Base-by-base conservation (phyloP, 2,888 invertebrate genomes). In the Hyppa rectilinea region DNA sequence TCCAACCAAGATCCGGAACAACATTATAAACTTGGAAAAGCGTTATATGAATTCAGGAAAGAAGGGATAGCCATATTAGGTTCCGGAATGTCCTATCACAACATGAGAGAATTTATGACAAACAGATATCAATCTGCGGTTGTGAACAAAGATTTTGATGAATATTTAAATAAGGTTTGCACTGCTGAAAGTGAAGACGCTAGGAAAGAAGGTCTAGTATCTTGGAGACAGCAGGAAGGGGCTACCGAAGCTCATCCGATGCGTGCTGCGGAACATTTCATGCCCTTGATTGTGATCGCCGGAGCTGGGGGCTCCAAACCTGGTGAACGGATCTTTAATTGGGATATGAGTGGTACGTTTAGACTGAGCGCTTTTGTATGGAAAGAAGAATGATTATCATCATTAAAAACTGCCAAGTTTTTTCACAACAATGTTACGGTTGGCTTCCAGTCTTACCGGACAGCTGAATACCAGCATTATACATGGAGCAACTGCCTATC, bases 61-160 rank as follows among this genome's bases (percentile, higher is more conserved):
- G 95, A 96, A 80, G 95, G 95, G 0, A 79, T 96, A 1, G 95
- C 94, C 0, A 76, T 96, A 3, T 71, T 96, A 0, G 96, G 95
- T 0, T 96, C 96, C 0, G 96, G 96, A 1, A 96, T 96, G 96
- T 95, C 95, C 0, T 96, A 94, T 52, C 96, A 96, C 55, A 96
- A 96, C 58, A 96, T 96, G 96, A 88, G 94, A 70, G 93, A 93
- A 63, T 96, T 96, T 64, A 90, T 81, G 84, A 85, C 73, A 1
- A 85, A 86, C 5, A 81, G 91, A 50, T 23, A 87, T 9, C 78
- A 82, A 9, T 81, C 87, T 0, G 71, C 77, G 4, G 93, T 95
- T 31, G 87, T 95, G 0, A 96, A 96, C 80, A 83, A 88, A 47
- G 92, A 93, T 10, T 96, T 96, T 90, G 96, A 96, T 83, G 90